These are phyloP conservation scores for Eclectus roratus DNA, from an alignment of 2,113 vertebrate species.

Conservation along the genomic window DNA sequence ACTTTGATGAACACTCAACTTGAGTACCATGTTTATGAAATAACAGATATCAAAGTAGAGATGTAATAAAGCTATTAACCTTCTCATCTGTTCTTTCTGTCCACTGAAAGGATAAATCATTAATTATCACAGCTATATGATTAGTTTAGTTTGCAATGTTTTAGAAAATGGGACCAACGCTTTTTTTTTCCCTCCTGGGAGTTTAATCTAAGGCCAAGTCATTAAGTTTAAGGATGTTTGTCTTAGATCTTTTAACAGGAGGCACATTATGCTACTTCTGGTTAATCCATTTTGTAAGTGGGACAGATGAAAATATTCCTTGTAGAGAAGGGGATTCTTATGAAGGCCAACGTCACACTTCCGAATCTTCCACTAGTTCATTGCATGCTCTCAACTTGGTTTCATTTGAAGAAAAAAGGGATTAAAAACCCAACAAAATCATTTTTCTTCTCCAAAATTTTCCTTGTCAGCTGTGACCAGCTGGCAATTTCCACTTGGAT, in stretches of 20 bases:
- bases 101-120: not conserved
- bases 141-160: constrained; percentile 11
- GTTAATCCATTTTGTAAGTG: constrained; percentile 30
- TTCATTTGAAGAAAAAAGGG: constrained; percentile 27
- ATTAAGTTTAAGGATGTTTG: constrained; percentile 22
- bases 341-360: not conserved
- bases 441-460: constrained; percentile 27
- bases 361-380: not conserved
- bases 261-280: not conserved
- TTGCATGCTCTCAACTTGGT: not conserved
- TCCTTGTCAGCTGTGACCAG: constrained; percentile 19
- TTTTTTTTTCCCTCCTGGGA: not conserved
- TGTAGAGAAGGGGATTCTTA: not conserved
- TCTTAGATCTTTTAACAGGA: constrained; percentile 41
- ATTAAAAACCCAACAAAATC: not conserved
- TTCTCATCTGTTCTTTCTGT: not conserved
- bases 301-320: constrained; percentile 23
- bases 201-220: not conserved
- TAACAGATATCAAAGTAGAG: constrained; percentile 25
- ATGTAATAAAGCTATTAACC: constrained; percentile 10
- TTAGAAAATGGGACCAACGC: not conserved
- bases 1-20: constrained; percentile 31
- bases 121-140: constrained; percentile 20
- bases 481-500: constrained; percentile 25
- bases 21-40: constrained; percentile 30